Base-by-base conservation (phyloP, 64 coral and sea anemone species). In the Actinia tenebrosa region DNA sequence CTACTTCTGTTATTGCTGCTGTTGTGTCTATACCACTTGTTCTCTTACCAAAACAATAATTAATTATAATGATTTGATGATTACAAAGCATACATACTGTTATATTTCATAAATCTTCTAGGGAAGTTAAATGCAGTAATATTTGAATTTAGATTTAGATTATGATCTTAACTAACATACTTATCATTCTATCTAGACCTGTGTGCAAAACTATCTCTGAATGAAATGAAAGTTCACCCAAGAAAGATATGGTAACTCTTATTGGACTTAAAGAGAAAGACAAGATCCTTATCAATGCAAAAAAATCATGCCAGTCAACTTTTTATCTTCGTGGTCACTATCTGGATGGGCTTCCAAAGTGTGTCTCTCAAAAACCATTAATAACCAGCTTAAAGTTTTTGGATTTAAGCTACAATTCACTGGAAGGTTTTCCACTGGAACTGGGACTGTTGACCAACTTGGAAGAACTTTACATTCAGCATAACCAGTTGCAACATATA, bases 231-330 rank as follows among this genome's bases (percentile, higher is more conserved):
- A 75, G 25, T 30, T 83, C 16, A 53, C 19, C 44, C 80, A 83
- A 18, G 53, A 43, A 85, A 71, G 86, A 66, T 45, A 96, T 96
- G 94, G 84, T 84, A 90, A 90, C 87, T 92, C 84, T 88, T 63
- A 30, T 86, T 84, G 94, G 94, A 84, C 94, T 88, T 22, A 96
- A 87, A 53, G 91, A 96, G 59, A 96, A 90, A 25, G 85, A 92
- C 10, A 96, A 89, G 79, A 87, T 93, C 20, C 91, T 96, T n/a
- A 84, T 91, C 53, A 90, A 89, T 83, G 94, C 94, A 10, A 84
- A 22, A 19, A 96, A 92, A 55, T 89, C 91, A 69, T 96, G 94
- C 45, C 87, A 93, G 54, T 89, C 59, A 44, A 89, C 85, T 37
- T 25, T 96, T 45, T 66, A 90, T 55, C 87, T 96, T 6, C 88